Conservation (phyloP, 1,140 invertebrate species). For the Aphelenchoides fujianensis region DNA sequence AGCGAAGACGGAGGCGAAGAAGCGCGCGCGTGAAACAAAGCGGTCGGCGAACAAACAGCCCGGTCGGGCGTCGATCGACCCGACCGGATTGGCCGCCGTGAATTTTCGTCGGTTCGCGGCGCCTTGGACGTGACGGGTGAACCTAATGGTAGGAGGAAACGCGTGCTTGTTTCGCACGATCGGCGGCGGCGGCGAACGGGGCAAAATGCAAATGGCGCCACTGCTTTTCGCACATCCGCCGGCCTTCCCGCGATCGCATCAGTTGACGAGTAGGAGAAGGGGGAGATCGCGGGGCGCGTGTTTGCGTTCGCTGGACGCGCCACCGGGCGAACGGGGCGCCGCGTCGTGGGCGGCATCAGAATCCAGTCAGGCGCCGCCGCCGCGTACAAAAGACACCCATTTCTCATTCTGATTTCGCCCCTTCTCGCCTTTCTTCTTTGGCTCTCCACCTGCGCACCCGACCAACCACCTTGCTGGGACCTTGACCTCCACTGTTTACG, state of each 20-base stretch:
- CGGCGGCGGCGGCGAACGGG: too few relatives aligned
- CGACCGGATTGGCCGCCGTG: neutral
- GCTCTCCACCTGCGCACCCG: neutral
- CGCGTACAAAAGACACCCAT: too few relatives aligned
- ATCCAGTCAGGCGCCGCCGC: neutral
- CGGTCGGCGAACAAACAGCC: neutral
- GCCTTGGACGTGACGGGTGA: too few relatives aligned
- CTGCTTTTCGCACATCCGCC: neutral
- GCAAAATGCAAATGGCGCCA: neutral
- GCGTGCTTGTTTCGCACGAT: too few relatives aligned
- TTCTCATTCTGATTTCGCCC: too few relatives aligned
- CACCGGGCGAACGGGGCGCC: too few relatives aligned
- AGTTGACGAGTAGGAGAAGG: too few relatives aligned
- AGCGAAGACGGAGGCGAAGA: neutral
- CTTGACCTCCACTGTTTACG: conserved; percentile 2
- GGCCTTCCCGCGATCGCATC: neutral
- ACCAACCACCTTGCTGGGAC: neutral
- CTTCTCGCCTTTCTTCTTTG: neutral
- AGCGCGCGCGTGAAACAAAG: neutral
- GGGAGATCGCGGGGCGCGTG: neutral
- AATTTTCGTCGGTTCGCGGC: too few relatives aligned
- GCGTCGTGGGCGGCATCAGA: neutral
- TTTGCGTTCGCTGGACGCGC: neutral
- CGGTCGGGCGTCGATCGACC: neutral
- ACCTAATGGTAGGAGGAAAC: too few relatives aligned